phyloP scores from a whole-genome alignment of 2,113 vertebrate genomes.

The Nycticryphes semicollaris region DNA sequence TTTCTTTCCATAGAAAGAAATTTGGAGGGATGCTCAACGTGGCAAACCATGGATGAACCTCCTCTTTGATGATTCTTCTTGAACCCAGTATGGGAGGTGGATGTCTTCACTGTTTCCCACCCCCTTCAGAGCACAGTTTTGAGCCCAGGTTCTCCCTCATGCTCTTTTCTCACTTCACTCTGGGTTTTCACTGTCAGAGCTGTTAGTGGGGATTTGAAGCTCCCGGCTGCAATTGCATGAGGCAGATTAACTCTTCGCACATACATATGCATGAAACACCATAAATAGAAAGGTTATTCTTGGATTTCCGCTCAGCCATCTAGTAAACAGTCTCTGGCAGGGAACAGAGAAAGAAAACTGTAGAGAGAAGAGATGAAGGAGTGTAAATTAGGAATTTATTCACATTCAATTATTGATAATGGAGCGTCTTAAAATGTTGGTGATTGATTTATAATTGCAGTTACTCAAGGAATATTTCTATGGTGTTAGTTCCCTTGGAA shows the following conservation, averaged over 20 bases:
- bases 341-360: constrained; percentile 13
- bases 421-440: neutral
- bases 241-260: constrained; percentile 42
- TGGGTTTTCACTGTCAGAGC: neutral
- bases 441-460: neutral
- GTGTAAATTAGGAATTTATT: constrained; percentile 29
- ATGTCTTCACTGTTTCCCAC: neutral
- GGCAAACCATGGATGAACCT: neutral
- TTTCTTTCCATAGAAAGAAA: neutral
- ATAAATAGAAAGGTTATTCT: constrained; percentile 67
- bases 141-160: neutral
- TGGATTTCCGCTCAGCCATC: constrained; percentile 55
- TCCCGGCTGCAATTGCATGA: neutral
- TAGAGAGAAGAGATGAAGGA: neutral
- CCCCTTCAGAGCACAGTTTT: neutral
- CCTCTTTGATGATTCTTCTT: neutral
- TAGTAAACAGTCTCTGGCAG: constrained; percentile 62
- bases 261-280: constrained; percentile 66
- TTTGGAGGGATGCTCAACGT: neutral
- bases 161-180: neutral
- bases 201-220: neutral
- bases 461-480: neutral
- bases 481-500: neutral
- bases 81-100: neutral
- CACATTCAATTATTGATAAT: constrained; percentile 33